Percentiles rank a stretch among this genome's conserved stretches.
These are phyloP conservation scores for Rhea americana DNA, from an alignment of 2,113 vertebrate genomes.

Conservation along the genomic window DNA sequence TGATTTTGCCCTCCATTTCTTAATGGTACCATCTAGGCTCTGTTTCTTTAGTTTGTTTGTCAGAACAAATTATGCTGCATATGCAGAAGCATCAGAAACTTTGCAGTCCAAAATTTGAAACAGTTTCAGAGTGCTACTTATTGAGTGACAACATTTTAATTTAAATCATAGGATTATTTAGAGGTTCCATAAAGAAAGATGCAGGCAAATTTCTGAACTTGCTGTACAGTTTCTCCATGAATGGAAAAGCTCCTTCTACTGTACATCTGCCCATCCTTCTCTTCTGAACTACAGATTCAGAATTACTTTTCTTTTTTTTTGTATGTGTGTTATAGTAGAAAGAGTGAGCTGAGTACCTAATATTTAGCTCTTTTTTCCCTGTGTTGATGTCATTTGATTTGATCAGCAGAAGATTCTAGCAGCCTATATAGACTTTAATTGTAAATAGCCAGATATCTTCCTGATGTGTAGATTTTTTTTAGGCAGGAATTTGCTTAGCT, in stretches of 20 bases:
- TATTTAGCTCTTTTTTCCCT: neutral
- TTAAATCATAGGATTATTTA: neutral
- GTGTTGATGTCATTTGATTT: neutral
- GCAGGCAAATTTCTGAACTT: neutral
- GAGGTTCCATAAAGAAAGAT: neutral
- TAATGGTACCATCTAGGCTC: neutral
- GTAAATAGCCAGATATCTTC: neutral
- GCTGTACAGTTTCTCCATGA: neutral
- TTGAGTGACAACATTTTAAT: neutral
- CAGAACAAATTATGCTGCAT: neutral
- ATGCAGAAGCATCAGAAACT: neutral
- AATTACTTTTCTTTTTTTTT: neutral
- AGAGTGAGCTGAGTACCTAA: neutral
- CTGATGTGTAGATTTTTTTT: neutral
- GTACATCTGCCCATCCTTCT: neutral
- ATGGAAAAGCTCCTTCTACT: accelerated
- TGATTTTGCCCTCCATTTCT: neutral
- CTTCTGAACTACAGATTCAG: neutral
- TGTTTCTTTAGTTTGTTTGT: neutral
- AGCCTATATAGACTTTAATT: neutral
- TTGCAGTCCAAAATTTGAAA: neutral
- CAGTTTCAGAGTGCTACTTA: neutral
- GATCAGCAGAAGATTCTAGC: neutral
- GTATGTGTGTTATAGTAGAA: neutral
- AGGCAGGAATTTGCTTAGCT: neutral